Evolutionary conservation across 2,888 invertebrate species (phyloP).

Genomic region (Temnothorax ravouxi): DNA sequence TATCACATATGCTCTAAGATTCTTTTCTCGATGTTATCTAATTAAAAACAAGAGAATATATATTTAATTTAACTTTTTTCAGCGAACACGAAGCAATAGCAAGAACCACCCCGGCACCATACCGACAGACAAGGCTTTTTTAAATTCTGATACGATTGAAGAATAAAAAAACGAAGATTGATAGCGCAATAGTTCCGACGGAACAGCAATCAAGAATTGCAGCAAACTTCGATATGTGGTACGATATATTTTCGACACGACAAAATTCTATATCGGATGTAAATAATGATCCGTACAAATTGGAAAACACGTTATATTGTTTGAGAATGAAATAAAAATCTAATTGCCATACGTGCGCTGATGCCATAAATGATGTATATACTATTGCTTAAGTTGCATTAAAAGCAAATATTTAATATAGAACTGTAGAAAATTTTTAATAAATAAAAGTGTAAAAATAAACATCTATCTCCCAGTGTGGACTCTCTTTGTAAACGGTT

Average conservation of each 20-base stretch:
- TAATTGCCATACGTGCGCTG: background rate
- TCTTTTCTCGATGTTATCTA: background rate
- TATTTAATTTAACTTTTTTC: background rate
- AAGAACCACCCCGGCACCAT: constrained; percentile 14
- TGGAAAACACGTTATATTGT: background rate
- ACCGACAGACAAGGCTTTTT: constrained; percentile 8
- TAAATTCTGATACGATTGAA: constrained; percentile 4
- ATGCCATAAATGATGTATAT: constrained; percentile 39
- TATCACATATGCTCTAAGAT: background rate
- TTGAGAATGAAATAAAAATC: background rate
- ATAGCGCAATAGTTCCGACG: background rate
- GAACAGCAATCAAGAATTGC: background rate
- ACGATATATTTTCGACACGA: background rate
- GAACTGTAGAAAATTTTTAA: constrained; percentile 11
- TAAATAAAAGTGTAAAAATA: constrained; percentile 24
- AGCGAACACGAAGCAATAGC: constrained; percentile 47
- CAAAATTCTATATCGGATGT: background rate
- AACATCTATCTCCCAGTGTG: background rate
- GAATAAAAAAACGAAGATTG: background rate
- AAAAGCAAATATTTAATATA: constrained; percentile 23
- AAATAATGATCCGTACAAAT: background rate
- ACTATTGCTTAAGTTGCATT: constrained; percentile 34
- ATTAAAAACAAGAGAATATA: background rate
- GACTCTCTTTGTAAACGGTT: background rate
- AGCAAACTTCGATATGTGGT: background rate